Conservation (phyloP, 2,797 vertebrate genomes). For the Tiaroga cobitis region DNA sequence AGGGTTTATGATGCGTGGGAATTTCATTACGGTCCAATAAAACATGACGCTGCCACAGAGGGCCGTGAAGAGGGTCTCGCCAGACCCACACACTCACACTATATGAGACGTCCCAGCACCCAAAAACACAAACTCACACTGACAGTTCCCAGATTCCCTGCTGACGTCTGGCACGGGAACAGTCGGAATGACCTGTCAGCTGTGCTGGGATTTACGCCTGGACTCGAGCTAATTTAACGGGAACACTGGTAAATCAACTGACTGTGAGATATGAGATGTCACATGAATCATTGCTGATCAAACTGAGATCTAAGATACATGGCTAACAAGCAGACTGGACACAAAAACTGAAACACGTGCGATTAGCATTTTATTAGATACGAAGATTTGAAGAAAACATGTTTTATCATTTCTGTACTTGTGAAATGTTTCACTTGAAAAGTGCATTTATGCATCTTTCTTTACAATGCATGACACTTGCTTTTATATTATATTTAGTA, state of each 20-base stretch:
- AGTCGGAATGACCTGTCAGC: constrained; percentile 12
- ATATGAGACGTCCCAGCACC: not conserved
- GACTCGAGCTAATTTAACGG: constrained; percentile 23
- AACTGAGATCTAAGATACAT: not conserved
- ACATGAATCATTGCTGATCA: not conserved
- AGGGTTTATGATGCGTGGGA: constrained; percentile 58
- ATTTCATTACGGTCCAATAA: constrained; percentile 62
- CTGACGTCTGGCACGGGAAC: constrained; percentile 40
- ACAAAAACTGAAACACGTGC: not conserved
- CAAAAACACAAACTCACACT: constrained; percentile 15
- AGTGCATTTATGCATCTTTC: not conserved
- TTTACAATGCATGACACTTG: not conserved
- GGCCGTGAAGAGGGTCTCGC: constrained; percentile 10
- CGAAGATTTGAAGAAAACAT: not conserved
- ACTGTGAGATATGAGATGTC: not conserved
- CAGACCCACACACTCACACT: constrained; percentile 23
- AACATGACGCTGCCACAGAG: constrained; percentile 34
- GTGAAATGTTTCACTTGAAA: not conserved
- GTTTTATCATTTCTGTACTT: not conserved
- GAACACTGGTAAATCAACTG: constrained; percentile 2
- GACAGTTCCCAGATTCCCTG: not conserved
- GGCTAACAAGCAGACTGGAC: not conserved
- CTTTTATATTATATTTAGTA: not conserved
- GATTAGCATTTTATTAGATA: not conserved
- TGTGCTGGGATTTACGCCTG: constrained; percentile 26